Base-by-base conservation (phyloP, 1,140 invertebrate species). In the Homalodisca vitripennis region DNA sequence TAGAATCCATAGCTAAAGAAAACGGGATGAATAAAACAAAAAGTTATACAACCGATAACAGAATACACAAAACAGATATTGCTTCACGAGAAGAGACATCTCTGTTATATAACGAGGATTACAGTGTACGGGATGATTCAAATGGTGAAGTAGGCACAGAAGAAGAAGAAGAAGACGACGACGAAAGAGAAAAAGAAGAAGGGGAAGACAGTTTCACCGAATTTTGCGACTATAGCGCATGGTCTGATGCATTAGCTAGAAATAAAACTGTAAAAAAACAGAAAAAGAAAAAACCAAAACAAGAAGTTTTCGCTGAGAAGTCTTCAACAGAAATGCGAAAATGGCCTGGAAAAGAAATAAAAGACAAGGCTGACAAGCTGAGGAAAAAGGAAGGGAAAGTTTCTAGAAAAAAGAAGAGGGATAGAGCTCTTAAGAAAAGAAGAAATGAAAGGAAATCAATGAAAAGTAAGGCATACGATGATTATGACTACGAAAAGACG, bases 321-420 rank as follows among this genome's bases (percentile, higher is more conserved):
- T 51, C 48, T 3, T 51, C 48, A 20, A 22, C 3, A 12, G 48
- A 51, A 3, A 51, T 51, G 48, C 17, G 48, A 51, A 22, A 14
- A 3, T 51, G 48, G 48, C 48, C 48, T 20, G 48, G 48, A 6
- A 51, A 51, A 20, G 22, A 51, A 10, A 51, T 51, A 10, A 51
- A n/a, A n/a, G 48, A 51, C 17, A 51, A 51, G 48, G 48, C 48
- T 51, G 48, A 51, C 3, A 22, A 51, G n/a, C 3, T 51, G 6
- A 51, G 48, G n/a, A 51, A 51, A 51, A 51, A 51, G n/a, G 48
- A 51, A n/a, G 48, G 48, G 3, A 51, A 51, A 51, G 14, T 51
- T 12, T 12, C 48, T 10, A 51, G 48, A 51, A 51, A 51, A 51
- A 22, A 51, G 3, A 51, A 51, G 22, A 51, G 48, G 22, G 22